Conservation (phyloP, 2,797 vertebrate species). For the Acestrorhynchus altus region DNA sequence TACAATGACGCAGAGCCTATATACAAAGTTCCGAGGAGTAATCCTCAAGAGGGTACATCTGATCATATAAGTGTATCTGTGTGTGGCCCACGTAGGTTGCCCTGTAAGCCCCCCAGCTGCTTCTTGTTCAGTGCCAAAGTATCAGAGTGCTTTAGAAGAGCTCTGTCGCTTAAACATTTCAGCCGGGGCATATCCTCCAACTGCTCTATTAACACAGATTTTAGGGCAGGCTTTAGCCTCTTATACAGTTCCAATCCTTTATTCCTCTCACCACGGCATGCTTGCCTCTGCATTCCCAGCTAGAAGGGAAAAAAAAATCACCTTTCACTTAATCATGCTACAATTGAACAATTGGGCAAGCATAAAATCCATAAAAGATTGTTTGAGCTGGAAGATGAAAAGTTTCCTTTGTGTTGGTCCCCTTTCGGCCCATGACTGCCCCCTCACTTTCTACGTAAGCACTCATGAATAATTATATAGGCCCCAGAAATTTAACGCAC, state of each 20-base stretch:
- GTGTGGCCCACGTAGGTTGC: conserved; percentile 40
- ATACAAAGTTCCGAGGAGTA: conserved; percentile 2
- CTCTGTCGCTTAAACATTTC: conserved; percentile 45
- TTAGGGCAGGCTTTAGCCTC: conserved; percentile 38
- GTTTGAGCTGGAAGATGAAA: conserved; percentile 67
- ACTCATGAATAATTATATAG: conserved; percentile 68
- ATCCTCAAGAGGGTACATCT: conserved; percentile 15
- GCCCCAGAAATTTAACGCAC: conserved; percentile 62
- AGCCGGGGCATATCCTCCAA: conserved; percentile 38
- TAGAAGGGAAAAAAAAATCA: conserved; percentile 30
- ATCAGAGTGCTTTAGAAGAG: conserved; percentile 23
- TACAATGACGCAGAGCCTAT: conserved; percentile 7
- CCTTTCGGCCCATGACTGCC: conserved; percentile 42
- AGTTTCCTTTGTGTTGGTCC: conserved; percentile 62
- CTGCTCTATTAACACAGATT: conserved; percentile 49
- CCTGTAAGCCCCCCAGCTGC: conserved; percentile 47
- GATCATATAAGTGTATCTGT: conserved; percentile 41
- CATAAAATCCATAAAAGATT: conserved; percentile 57
- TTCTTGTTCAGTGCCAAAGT: conserved; percentile 42
- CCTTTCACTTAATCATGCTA: conserved; percentile 54
- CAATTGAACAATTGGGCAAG: conserved; percentile 45
- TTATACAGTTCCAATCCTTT: conserved; percentile 33
- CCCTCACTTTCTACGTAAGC: conserved; percentile 54
- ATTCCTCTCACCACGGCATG: conserved; percentile 30
- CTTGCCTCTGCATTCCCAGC: conserved; percentile 13